A percentile compares a stretch with the other conserved stretches of the same genome.
phyloP scores from a whole-genome alignment of 2,113 vertebrate genomes.

The Phodopus roborovskii region DNA sequence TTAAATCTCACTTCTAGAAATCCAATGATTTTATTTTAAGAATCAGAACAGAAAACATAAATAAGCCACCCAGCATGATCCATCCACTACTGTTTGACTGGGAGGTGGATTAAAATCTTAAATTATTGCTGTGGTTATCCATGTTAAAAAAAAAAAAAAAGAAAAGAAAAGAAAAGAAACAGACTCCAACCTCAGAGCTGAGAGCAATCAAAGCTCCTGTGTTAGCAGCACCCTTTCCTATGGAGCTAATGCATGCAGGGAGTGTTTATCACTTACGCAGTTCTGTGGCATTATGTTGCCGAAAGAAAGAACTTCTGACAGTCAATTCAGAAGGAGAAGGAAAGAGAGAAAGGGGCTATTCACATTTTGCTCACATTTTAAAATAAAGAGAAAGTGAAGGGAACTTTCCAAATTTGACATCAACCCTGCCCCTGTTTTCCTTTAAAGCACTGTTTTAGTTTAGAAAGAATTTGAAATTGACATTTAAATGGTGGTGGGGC shows the following conservation, averaged over 20 bases:
- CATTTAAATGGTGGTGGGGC: conserved; percentile 90
- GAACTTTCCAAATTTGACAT: conserved; percentile 82
- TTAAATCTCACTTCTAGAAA: conserved; percentile 59
- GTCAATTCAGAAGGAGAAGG: conserved; percentile 76
- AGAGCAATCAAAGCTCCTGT: conserved; percentile 81
- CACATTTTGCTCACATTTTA: conserved; percentile 80
- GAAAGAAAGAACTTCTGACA: conserved; percentile 78
- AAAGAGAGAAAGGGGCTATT: conserved; percentile 70
- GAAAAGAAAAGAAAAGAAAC: too few species aligned
- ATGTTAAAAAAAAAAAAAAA: conserved; percentile 64
- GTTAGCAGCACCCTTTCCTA: conserved; percentile 76
- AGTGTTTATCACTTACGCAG: conserved; percentile 84
- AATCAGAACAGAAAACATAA: conserved; percentile 77
- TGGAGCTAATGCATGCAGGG: conserved; percentile 73
- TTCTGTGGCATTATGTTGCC: conserved; percentile 68
- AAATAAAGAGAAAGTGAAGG: conserved; percentile 75
- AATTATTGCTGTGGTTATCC: conserved; percentile 83
- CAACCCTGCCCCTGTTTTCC: conserved; percentile 29
- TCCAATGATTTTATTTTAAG: conserved; percentile 74
- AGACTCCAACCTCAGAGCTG: conserved; percentile 73
- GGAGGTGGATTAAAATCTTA: conserved; percentile 85
- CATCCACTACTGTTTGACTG: conserved; percentile 75
- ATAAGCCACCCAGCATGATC: conserved; percentile 79
- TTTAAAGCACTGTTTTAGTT: conserved; percentile 82
- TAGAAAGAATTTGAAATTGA: conserved; percentile 87